Evolutionary conservation across 2,797 vertebrate genomes (phyloP), one percentile per base, ranked within the genome.

Genomic region (Sebastolobus alascanus): DNA sequence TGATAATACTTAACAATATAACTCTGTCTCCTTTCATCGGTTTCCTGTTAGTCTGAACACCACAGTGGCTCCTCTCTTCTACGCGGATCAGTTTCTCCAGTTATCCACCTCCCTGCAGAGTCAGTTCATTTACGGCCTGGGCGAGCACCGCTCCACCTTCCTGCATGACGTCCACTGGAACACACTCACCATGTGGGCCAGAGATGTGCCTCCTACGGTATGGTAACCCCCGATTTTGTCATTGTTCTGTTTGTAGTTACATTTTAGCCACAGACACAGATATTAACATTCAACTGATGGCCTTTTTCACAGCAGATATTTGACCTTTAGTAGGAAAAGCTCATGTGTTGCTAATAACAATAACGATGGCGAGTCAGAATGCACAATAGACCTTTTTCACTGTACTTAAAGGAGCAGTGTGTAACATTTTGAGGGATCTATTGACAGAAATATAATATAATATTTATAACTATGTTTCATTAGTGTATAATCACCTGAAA

Each of bases 51-150:
- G 96, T 67, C 63, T 98, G 83, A 97, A 98, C 93, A 97, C 97
- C 4, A 96, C 96, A 0, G 95, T 97, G 86, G 97, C 97, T 50
- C 97, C 97, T 4, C 93, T 98, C 83, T 96, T 98, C 94, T 98
- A 96, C 0, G 94, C 97, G 1, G 96, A 98, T 86, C 97, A 98
- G 94, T 98, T 98, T 89, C 96, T 98, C 59, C 97, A 98, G 94
- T 88, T 98, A 58, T 96, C 97, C 72, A 96, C 96, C 5, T 77
- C 86, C 0, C 93, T 98, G 31, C 84, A 95, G 0, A 96, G 93
- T 33, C 87, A 22, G 18, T 97, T 95, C 82, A 90, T 98, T 58
- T 98, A 97, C 0, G 97, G 97, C 3, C 92, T 98, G 16, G 97
- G 97, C 1, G 97, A 98, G 84, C 97, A 98, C 83, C 96, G 95